Evolutionary conservation across 2,888 invertebrate species (phyloP), one percentile per base, ranked within the genome.

Genomic region (Mamestra brassicae): DNA sequence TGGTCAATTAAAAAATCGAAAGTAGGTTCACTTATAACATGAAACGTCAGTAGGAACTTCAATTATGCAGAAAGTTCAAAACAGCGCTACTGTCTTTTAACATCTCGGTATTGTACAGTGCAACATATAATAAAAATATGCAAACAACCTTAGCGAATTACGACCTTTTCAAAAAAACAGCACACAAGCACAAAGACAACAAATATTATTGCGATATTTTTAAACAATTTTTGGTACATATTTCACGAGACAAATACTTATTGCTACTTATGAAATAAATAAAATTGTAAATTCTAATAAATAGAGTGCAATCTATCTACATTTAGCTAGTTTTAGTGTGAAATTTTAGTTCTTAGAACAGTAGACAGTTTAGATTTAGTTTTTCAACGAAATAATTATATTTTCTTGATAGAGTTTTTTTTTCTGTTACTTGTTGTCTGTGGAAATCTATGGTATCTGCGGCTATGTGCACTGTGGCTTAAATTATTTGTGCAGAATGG

Each of bases 251-350:
- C 78, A 78, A 65, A 76, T 85, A 77, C 78, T 82, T 85, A 87
- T 62, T 54, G 65, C 79, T 81, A 85, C 80, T 81, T 79, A 85
- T 63, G 80, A 85, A 82, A 81, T 85, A 84, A 83, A 85, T 83
- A 85, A 85, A 85, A 85, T 72, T 84, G 74, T 84, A 85, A 86
- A 85, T 85, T 84, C 85, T 87, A 90, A 83, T 90, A 89, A 88
- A 88, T 88, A 85, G 86, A 88, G 92, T 92, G 92, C 92, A 92
- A 88, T 90, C 89, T 90, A 88, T 85, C 91, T 92, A 92, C 88
- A 26, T 73, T 88, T 89, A 89, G 85, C 91, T 92, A 92, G 88
- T 87, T 85, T 88, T 88, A 89, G 88, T 89, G 91, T 89, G 88
- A 89, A 86, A 88, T 88, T 87, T 86, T 74, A 87, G 86, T 89